phyloP scores from a whole-genome alignment of 2,888 invertebrate species.

The Yponomeuta malinellus region DNA sequence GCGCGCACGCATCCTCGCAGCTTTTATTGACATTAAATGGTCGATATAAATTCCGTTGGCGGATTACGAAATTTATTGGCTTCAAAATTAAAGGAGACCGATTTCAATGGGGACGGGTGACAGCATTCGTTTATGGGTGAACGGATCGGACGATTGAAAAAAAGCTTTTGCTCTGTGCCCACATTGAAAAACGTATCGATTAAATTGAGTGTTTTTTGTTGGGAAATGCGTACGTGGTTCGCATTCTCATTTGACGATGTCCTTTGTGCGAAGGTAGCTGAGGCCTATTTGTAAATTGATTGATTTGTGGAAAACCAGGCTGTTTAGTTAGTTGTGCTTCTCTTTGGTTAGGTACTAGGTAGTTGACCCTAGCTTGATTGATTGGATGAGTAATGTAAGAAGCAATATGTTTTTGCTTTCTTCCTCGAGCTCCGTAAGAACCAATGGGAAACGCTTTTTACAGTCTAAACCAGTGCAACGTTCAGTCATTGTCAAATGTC shows the following conservation, averaged over 20 bases:
- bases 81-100: conserved; percentile 73
- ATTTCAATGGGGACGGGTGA: conserved; percentile 68
- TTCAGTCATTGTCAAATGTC: conserved; percentile 6
- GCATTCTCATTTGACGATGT: conserved; percentile 13
- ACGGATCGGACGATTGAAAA: conserved; percentile 38
- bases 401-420: not conserved
- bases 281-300: conserved; percentile 2
- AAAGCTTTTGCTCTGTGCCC: conserved; percentile 38
- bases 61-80: conserved; percentile 73
- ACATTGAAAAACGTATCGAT: conserved; percentile 50
- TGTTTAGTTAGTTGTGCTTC: not conserved
- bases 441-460: not conserved
- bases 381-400: not conserved
- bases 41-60: conserved; percentile 71
- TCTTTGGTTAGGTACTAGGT: not conserved
- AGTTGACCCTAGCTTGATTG: not conserved
- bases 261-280: not conserved
- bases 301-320: not conserved
- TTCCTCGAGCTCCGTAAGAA: not conserved
- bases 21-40: conserved; percentile 70
- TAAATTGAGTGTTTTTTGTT: conserved; percentile 43
- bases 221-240: conserved; percentile 26
- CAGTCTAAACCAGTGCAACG: not conserved
- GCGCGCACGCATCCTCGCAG: conserved; percentile 36
- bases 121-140: conserved; percentile 60